Conservation (phyloP, 2,797 vertebrate species). For the Chrysocyon brachyurus region DNA sequence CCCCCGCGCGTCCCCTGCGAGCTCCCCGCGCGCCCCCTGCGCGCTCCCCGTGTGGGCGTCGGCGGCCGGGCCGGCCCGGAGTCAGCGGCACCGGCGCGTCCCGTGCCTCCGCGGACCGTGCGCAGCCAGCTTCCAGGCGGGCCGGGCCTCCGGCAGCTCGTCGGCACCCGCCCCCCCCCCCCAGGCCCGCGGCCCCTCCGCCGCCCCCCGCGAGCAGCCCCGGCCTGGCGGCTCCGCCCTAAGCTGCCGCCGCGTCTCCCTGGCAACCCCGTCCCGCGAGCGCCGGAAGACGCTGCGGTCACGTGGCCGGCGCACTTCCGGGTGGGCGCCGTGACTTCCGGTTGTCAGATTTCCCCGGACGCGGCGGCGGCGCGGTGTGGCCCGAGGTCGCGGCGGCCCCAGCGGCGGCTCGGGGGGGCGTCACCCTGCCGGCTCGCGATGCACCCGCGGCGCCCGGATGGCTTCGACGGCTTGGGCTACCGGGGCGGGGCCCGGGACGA, state of each 20-base stretch:
- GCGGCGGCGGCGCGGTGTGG: neutral
- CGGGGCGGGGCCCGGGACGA: constrained; percentile 87
- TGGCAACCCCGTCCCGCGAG: constrained; percentile 8
- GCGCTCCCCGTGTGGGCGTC: no score
- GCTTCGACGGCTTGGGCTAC: constrained; percentile 95
- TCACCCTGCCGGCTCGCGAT: constrained; percentile 82
- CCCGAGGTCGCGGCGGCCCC: neutral
- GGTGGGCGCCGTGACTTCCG: constrained; percentile 68
- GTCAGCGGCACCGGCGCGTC: no score
- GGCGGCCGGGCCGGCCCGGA: no score
- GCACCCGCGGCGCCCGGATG: constrained; percentile 95
- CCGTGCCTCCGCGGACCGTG: no score
- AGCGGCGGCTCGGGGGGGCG: neutral
- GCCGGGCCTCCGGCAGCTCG: no score
- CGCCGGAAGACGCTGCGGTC: neutral
- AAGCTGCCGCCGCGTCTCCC: neutral
- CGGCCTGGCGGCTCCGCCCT: no score
- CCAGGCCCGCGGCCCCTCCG: no score
- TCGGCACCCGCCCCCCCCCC: no score
- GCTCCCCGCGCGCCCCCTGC: no score
- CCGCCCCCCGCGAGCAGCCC: no score
- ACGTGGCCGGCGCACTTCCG: constrained; percentile 19
- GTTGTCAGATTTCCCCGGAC: constrained; percentile 71
- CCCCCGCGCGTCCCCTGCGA: no score
- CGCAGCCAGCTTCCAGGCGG: no score